phyloP scores from a whole-genome alignment of 2,113 vertebrate species.

The Sorex araneus region DNA sequence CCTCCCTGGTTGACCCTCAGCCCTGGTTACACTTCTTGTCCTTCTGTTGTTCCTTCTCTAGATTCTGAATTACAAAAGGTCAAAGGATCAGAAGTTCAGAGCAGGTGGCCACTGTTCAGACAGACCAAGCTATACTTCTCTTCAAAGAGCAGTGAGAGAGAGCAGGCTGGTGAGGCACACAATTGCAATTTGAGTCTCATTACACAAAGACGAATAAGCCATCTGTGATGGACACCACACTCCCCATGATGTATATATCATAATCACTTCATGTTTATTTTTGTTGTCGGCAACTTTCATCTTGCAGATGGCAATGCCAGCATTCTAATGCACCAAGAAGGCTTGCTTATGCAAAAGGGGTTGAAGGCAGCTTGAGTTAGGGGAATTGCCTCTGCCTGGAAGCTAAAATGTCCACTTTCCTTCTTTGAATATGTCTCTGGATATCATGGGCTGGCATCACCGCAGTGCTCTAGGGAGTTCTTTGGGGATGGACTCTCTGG shows the following conservation, averaged over 20 bases:
- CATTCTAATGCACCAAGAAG: slow-evolving; percentile 66
- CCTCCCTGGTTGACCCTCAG: background rate
- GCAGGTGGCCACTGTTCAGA: background rate
- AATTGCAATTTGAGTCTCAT: slow-evolving; percentile 74
- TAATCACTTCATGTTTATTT: slow-evolving; percentile 79
- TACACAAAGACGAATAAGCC: slow-evolving; percentile 70
- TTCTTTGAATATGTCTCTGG: slow-evolving; percentile 17
- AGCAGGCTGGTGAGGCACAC: slow-evolving; percentile 55
- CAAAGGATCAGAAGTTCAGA: slow-evolving; percentile 41
- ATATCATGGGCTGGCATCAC: slow-evolving; percentile 37
- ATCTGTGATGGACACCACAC: slow-evolving; percentile 76
- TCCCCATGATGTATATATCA: slow-evolving; percentile 70
- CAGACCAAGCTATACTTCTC: slow-evolving; percentile 23
- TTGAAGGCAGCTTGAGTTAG: slow-evolving; percentile 66
- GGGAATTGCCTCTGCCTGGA: slow-evolving; percentile 55
- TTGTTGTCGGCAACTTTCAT: slow-evolving; percentile 77
- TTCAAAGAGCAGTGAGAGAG: slow-evolving; percentile 51
- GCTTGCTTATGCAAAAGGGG: slow-evolving; percentile 67
- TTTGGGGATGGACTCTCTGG: background rate
- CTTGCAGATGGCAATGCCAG: slow-evolving; percentile 64
- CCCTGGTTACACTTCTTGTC: background rate
- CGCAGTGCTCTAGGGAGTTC: background rate
- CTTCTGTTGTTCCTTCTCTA: background rate
- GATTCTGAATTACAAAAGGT: background rate
- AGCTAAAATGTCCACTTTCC: slow-evolving; percentile 46